phyloP scores from a whole-genome alignment of 2,113 vertebrate genomes.

The Peucedramus taeniatus region DNA sequence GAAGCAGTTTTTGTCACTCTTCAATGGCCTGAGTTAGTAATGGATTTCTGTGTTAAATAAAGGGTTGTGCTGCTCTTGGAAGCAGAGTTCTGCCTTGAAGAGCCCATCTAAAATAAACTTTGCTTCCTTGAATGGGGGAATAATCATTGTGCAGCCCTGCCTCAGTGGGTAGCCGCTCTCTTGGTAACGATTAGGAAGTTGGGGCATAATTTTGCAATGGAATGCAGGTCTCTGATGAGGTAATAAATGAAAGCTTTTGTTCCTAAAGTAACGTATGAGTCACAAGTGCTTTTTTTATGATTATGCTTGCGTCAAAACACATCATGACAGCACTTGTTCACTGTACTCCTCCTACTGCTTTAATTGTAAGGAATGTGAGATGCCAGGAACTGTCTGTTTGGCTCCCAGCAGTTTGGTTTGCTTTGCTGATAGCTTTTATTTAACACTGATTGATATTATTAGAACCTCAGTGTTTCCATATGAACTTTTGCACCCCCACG shows the following conservation, averaged over 20 bases:
- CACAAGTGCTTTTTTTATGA: conserved; percentile 19
- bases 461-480: neutral
- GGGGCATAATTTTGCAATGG: neutral
- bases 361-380: neutral
- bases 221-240: neutral
- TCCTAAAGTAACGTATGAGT: conserved; percentile 9
- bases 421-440: neutral
- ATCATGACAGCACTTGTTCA: conserved; percentile 24
- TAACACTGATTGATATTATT: neutral
- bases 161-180: neutral
- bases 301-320: conserved; percentile 26
- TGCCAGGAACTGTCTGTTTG: neutral
- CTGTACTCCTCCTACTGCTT: neutral
- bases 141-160: neutral
- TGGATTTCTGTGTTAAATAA: conserved; percentile 27
- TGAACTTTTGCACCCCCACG: neutral
- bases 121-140: neutral
- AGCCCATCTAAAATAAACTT: conserved; percentile 2
- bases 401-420: neutral
- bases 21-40: conserved; percentile 39
- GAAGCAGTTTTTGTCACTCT: conserved; percentile 28
- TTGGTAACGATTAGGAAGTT: neutral
- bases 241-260: conserved; percentile 24
- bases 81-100: conserved; percentile 11
- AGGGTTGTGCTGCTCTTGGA: neutral